These are phyloP conservation scores for Arrhopalites spinosus DNA, from an alignment of 2,888 invertebrate species.

Conservation along the genomic window DNA sequence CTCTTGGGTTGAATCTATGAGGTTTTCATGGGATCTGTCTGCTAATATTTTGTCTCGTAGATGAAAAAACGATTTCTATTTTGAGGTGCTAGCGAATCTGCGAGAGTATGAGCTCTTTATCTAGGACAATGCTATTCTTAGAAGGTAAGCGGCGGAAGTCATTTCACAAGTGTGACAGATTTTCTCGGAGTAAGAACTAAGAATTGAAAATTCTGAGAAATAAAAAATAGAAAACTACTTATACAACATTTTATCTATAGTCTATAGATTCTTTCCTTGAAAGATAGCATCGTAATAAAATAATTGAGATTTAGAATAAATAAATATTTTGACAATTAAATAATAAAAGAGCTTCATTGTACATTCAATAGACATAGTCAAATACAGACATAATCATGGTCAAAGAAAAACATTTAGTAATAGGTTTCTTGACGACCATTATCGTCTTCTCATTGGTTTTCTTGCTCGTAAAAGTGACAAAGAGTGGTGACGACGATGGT, in stretches of 20 bases:
- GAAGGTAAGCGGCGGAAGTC: constrained; percentile 7
- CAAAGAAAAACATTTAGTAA: constrained; percentile 50
- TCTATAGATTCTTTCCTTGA: not conserved
- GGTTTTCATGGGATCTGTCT: too few relatives aligned
- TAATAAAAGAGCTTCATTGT: not conserved
- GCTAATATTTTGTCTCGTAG: constrained; percentile 4
- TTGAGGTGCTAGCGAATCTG: constrained; percentile 21
- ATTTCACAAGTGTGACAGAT: constrained; percentile 9
- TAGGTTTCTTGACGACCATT: constrained; percentile 51
- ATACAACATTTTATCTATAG: not conserved
- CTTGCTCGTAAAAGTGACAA: constrained; percentile 48
- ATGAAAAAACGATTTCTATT: constrained; percentile 23
- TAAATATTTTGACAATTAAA: too few relatives aligned
- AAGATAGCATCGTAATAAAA: not conserved
- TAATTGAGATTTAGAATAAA: not conserved
- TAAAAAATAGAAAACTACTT: not conserved
- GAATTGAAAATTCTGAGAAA: not conserved
- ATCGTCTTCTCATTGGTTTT: constrained; percentile 49
- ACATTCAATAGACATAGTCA: not conserved
- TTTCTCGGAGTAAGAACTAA: constrained; percentile 1
- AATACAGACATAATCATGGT: constrained; percentile 37
- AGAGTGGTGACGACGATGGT: constrained; percentile 14
- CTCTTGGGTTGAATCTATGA: too few relatives aligned
- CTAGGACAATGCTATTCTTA: constrained; percentile 34
- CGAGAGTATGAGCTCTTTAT: constrained; percentile 1